Base-by-base conservation (phyloP, 2,888 invertebrate species). In the Parnassius glacialis region DNA sequence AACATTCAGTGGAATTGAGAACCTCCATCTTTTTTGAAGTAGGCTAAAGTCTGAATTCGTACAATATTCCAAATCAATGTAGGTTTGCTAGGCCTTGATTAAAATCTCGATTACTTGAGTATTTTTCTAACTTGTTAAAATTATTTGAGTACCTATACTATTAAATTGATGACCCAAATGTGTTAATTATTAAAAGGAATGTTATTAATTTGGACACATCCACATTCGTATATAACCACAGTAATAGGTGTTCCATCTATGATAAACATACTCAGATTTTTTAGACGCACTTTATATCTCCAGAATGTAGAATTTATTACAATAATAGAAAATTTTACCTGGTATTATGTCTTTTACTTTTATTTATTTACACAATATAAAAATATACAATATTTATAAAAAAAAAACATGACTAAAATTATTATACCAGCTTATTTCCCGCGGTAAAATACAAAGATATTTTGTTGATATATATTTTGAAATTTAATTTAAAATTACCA, bases 131-230 rank as follows among this genome's bases (percentile, higher is more conserved):
- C 20, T 52, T 20, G 52, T 7, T 10, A 25, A 52, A 41, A 41
- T 34, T 52, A 47, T 57, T 51, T 20, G 20, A 7, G 58, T 53
- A 50, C n/a, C n/a, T n/a, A n/a, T 57, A 50, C 57, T 53, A 54
- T 58, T 20, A 20, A 13, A 54, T 25, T 9, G 53, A 53, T 20
- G 16, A n/a, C 20, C 20, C 13, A 52, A 57, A 57, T 47, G 47
- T 43, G 11, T 57, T 57, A 52, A 53, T 57, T 62, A n/a, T 20
- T n/a, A 44, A 52, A 25, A 53, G 57, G 12, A 12, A 58, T 62
- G 53, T 43, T 7, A 2, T 16, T n/a, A 42, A 51, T 57, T 62
- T 58, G 57, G 54, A 54, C 61, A 48, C 16, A 62, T 52, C 51
- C 25, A 13, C 53, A 54, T 54, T 44, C 11, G 58, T 16, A n/a